Evolutionary conservation across 2,797 vertebrate genomes (phyloP), one percentile per base, ranked within the genome.

Genomic region (Rhadinocentrus ornatus): DNA sequence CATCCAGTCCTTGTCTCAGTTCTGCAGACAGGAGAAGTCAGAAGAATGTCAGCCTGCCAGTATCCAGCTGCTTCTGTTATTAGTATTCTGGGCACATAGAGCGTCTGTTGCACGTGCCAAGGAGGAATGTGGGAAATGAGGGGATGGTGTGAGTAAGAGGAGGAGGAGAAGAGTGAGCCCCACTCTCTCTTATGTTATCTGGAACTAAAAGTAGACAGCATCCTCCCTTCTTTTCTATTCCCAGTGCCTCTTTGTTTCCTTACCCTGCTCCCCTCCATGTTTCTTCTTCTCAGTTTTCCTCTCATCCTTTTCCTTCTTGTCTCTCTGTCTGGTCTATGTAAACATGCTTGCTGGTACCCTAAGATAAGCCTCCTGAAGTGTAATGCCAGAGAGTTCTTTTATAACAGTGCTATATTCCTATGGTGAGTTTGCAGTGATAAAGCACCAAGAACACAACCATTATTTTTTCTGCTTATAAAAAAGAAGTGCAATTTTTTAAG

Each of bases 41-140:
- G 80, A 89, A 81, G 90, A 89, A 90, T 90, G 90, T 92, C 86
- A 92, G 75, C 68, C 86, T 86, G 90, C 86, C 87, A 86, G 83
- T 66, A 88, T 89, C 87, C 91, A 90, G 88, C 88, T 91, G 90
- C 88, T 89, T 86, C 66, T 83, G 90, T 86, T 86, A 92, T 93
- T 92, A 89, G 83, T 90, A 93, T 92, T 91, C 92, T 27, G 83
- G 80, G 69, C 90, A 90, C 89, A 89, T 39, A 20, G 65, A 86
- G 62, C 55, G 81, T 87, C 82, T 92, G 82, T 84, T 86, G 85
- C 89, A 93, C 82, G 90, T 91, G 88, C 88, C 88, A 88, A 90
- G 85, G 90, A 89, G 86, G 90, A 89, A 88, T 88, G 84, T 90
- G 80, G 82, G 82, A 83, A 85, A 87, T 62, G 72, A 86, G 80